Conservation (phyloP, 1,140 invertebrate genomes). For the Drosophila trapezifrons region DNA sequence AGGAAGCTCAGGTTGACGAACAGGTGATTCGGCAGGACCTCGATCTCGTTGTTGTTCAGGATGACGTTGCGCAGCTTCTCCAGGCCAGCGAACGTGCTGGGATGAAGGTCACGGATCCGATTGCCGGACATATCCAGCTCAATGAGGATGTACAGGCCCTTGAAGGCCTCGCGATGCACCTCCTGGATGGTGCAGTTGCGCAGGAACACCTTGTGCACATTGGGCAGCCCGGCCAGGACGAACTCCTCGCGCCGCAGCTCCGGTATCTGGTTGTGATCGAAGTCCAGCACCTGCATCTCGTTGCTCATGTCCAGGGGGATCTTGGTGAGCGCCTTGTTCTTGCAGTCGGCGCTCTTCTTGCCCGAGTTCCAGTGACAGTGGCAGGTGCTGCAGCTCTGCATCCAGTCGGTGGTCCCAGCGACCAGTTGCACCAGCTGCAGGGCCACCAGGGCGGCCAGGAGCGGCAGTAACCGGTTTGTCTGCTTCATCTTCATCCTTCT, state of each 20-base stretch:
- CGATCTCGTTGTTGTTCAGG: constrained; percentile 90
- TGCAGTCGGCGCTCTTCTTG: constrained; percentile 92
- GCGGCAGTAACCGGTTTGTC: neutral
- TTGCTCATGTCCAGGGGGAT: constrained; percentile 89
- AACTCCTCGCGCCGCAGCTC: constrained; percentile 89
- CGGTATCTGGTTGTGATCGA: constrained; percentile 89
- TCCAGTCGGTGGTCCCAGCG: constrained; percentile 85
- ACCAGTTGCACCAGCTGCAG: constrained; percentile 10
- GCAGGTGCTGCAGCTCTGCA: constrained; percentile 86
- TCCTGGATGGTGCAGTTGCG: constrained; percentile 89
- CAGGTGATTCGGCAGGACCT: constrained; percentile 88
- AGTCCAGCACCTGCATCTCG: constrained; percentile 91
- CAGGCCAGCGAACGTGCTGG: constrained; percentile 89
- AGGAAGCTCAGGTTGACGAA: constrained; percentile 91
- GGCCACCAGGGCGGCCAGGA: constrained; percentile 18
- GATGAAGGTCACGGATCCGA: constrained; percentile 88
- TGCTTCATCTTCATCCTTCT: neutral
- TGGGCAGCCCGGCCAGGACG: constrained; percentile 88
- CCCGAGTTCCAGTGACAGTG: constrained; percentile 92
- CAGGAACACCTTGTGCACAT: constrained; percentile 92
- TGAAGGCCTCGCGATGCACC: constrained; percentile 90
- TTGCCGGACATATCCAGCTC: constrained; percentile 94
- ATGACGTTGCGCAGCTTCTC: constrained; percentile 88
- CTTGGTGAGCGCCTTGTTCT: constrained; percentile 86
- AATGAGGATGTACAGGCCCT: constrained; percentile 90